These are phyloP conservation scores for Gryon sp. DNA, from an alignment of 1,140 invertebrate species.

Conservation along the genomic window DNA sequence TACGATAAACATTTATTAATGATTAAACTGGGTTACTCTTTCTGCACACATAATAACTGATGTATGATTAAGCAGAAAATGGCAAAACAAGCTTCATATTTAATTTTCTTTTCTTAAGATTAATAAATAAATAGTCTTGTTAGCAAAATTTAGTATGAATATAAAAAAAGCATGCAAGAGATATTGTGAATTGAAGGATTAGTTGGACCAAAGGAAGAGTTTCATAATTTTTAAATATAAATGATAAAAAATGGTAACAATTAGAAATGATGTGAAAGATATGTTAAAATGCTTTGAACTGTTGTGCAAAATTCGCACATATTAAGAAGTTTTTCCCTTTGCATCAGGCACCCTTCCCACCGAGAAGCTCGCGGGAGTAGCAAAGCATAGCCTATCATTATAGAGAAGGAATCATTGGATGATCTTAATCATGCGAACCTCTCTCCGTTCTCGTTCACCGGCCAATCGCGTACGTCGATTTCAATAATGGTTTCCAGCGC, in stretches of 20 bases:
- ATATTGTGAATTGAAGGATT: no score
- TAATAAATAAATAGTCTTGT: no score
- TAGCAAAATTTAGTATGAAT: no score
- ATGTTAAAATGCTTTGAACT: no score
- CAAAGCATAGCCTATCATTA: conserved; percentile 78
- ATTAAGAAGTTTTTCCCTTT: conserved; percentile 44
- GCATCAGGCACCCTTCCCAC: conserved; percentile 44
- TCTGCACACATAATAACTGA: conserved; percentile 3
- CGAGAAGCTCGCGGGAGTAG: conserved; percentile 64
- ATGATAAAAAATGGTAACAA: no score
- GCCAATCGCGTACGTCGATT: conserved; percentile 75
- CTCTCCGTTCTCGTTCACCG: conserved; percentile 74
- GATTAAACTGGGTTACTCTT: conserved; percentile 6
- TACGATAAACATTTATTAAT: conserved; percentile 32
- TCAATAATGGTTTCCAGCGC: conserved; percentile 76
- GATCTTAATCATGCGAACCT: conserved; percentile 80
- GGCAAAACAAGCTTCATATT: not conserved
- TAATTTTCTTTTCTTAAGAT: no score
- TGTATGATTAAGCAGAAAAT: not conserved
- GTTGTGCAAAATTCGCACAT: no score
- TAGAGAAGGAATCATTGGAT: conserved; percentile 81
- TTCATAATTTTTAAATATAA: no score
- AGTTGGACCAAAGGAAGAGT: no score
- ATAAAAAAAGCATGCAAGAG: no score
- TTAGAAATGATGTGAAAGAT: no score